phyloP scores from a whole-genome alignment of 2,888 invertebrate genomes.

The Dryocosmus kuriphilus region DNA sequence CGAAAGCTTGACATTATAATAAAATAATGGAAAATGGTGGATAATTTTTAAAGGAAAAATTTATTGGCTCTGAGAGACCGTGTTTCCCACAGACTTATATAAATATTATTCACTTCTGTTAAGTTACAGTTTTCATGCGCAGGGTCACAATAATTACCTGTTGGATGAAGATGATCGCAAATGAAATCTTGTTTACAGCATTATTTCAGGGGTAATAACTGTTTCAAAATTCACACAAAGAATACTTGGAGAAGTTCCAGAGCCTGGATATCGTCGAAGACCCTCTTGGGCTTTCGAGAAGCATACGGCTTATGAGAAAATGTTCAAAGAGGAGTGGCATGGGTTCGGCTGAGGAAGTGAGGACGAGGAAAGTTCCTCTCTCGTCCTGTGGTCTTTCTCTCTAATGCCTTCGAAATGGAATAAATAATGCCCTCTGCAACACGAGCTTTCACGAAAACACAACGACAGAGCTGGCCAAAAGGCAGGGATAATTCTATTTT shows the following conservation, averaged over 20 bases:
- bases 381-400: constrained; percentile 45
- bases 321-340: constrained; percentile 15
- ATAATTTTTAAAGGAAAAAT: too few species aligned
- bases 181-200: not conserved
- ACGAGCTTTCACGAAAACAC: constrained; percentile 43
- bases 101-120: too few species aligned
- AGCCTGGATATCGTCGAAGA: not conserved
- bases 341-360: constrained; percentile 11
- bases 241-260: constrained; percentile 14
- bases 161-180: too few species aligned
- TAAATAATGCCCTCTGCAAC: constrained; percentile 60
- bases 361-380: constrained; percentile 47
- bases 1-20: too few species aligned
- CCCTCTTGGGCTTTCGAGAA: not conserved
- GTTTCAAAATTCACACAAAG: constrained; percentile 10
- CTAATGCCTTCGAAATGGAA: constrained; percentile 62
- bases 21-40: too few species aligned
- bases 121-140: too few species aligned
- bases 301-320: constrained; percentile 22
- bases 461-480: constrained; percentile 53
- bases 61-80: too few species aligned
- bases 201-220: not conserved
- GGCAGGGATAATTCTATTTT: constrained; percentile 72
- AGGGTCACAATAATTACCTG: too few species aligned
- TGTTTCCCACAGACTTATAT: too few species aligned